A percentile compares a stretch with the other conserved stretches of the same genome.
These are phyloP conservation scores for Riptortus pedestris DNA, from an alignment of 1,140 invertebrate species.

Conservation along the genomic window DNA sequence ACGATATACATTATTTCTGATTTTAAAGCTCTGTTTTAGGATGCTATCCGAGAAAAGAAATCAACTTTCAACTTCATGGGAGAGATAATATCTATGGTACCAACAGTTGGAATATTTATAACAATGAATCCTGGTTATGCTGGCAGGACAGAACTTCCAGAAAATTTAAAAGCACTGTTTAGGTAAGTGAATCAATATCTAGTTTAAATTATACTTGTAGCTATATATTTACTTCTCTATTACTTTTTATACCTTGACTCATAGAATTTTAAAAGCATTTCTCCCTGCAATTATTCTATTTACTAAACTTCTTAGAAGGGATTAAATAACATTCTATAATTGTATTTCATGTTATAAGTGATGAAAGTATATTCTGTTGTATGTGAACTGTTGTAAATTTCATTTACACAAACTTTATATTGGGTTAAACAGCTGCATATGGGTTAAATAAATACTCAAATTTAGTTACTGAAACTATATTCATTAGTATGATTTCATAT, in stretches of 20 bases:
- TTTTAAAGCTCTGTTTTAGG: slow-evolving; percentile 43
- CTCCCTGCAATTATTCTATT: not conserved
- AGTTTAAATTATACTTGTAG: too few relatives aligned
- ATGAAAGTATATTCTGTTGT: too few relatives aligned
- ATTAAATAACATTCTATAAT: too few relatives aligned
- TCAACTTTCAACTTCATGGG: slow-evolving; percentile 86
- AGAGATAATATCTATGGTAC: slow-evolving; percentile 70
- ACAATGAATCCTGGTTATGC: slow-evolving; percentile 98
- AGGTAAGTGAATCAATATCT: too few relatives aligned
- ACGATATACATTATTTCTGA: too few relatives aligned
- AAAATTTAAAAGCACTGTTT: slow-evolving; percentile 82
- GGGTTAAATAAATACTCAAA: too few relatives aligned
- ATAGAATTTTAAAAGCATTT: not conserved
- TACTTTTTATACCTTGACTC: not conserved
- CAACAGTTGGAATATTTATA: slow-evolving; percentile 88
- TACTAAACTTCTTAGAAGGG: not conserved
- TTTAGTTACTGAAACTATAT: too few relatives aligned
- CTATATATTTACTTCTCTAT: not conserved
- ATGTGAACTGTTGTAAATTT: too few relatives aligned
- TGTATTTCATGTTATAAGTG: too few relatives aligned
- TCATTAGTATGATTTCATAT: too few relatives aligned
- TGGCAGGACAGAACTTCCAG: slow-evolving; percentile 79
- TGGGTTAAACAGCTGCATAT: too few relatives aligned
- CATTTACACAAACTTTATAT: too few relatives aligned
- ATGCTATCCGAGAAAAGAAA: slow-evolving; percentile 87